Conservation (phyloP, 1,140 invertebrate genomes). For the Caenorhabditis latens region DNA sequence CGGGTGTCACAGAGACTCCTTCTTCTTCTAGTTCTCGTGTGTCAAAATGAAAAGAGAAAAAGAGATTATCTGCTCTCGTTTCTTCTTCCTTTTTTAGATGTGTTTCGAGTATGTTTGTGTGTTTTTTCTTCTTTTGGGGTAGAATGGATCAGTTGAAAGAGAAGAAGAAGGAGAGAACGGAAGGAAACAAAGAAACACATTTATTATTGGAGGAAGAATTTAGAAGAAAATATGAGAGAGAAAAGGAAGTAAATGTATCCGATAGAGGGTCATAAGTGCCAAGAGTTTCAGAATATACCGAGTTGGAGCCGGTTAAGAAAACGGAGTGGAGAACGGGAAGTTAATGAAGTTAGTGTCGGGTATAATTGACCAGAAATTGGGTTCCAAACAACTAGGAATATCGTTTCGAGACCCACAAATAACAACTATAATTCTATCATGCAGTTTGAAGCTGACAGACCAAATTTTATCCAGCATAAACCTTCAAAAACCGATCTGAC, state of each 20-base stretch:
- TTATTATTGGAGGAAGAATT: neutral
- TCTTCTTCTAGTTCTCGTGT: constrained; percentile 12
- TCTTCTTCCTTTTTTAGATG: neutral
- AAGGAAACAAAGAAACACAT: neutral
- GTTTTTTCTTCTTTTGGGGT: neutral
- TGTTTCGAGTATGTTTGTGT: neutral
- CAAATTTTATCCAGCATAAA: no score
- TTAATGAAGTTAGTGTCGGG: no score
- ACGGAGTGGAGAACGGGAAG: no score
- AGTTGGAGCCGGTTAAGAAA: no score
- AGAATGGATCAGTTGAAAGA: neutral
- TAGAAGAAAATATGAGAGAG: neutral
- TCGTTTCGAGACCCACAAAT: no score
- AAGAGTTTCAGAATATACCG: no score
- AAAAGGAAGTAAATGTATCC: neutral
- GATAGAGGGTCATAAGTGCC: no score
- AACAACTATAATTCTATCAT: no score
- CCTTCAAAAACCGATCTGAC: no score
- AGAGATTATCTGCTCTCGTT: constrained; percentile 5
- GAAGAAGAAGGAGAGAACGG: neutral
- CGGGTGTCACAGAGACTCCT: constrained; percentile 11
- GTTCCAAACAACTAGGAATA: no score
- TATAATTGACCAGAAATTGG: no score
- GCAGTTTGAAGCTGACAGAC: no score
- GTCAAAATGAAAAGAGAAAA: neutral